Conservation (phyloP, 2,797 vertebrate species). For the Ciconia nigra region DNA sequence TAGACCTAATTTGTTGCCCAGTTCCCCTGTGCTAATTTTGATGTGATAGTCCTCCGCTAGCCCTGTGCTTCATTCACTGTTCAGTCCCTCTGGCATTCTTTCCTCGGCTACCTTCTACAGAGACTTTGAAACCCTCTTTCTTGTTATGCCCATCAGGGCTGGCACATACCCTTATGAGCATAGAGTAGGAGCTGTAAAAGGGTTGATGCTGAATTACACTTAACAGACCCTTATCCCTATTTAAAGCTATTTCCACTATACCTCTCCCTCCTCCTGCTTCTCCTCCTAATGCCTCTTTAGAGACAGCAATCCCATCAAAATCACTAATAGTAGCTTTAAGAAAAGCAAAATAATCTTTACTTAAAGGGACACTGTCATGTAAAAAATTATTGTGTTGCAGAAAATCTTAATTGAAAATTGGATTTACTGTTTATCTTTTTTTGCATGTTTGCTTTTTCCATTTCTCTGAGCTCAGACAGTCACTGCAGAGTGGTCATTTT, state of each 20-base stretch:
- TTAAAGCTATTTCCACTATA: constrained; percentile 40
- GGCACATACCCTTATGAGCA: not conserved
- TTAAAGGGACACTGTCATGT: constrained; percentile 73
- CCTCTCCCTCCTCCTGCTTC: constrained; percentile 28
- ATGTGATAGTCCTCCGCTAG: not conserved
- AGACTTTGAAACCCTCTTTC: not conserved
- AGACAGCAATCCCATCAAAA: constrained; percentile 25
- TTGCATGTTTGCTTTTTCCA: not conserved
- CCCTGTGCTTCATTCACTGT: not conserved
- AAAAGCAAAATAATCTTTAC: constrained; percentile 23
- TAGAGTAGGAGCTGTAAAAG: constrained; percentile 73
- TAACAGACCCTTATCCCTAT: constrained; percentile 48
- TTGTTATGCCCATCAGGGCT: not conserved
- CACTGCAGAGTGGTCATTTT: not conserved
- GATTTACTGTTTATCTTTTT: not conserved
- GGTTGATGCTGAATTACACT: constrained; percentile 69
- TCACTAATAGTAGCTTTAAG: constrained; percentile 50
- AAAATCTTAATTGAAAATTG: not conserved
- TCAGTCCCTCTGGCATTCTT: not conserved
- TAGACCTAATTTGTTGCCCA: not conserved
- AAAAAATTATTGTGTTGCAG: not conserved
- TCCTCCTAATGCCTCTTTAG: constrained; percentile 42
- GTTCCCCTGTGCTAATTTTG: not conserved
- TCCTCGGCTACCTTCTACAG: not conserved
- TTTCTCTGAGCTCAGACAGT: constrained; percentile 1